Percentiles rank a stretch among this genome's conserved stretches.
phyloP scores from a whole-genome alignment of 2,113 vertebrate species.

The Coregonus clupeaformis region DNA sequence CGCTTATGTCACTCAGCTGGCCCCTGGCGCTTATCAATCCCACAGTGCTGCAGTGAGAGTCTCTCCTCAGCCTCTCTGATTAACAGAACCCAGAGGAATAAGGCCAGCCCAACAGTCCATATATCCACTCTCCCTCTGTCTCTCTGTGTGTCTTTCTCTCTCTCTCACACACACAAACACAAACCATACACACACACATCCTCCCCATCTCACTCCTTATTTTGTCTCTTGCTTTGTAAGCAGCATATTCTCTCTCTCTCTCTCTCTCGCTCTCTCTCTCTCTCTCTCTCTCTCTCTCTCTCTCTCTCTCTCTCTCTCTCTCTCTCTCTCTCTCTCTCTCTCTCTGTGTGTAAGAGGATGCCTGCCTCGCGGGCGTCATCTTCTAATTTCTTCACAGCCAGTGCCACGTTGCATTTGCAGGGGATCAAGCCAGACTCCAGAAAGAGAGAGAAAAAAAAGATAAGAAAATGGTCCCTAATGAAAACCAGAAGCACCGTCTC shows the following conservation, averaged over 20 bases:
- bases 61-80: conserved; percentile 9
- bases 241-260: not conserved
- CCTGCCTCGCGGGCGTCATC: conserved; percentile 75
- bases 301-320: conserved; percentile 7
- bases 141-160: not conserved
- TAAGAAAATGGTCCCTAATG: conserved; percentile 94
- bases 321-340: conserved; percentile 1
- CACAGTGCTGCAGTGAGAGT: no score
- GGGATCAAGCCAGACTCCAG: conserved; percentile 83
- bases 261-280: no score
- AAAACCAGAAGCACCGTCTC: conserved; percentile 86
- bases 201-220: conserved; percentile 2
- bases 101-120: no score
- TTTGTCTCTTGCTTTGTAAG: conserved; percentile 17
- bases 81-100: no score
- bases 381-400: conserved; percentile 74
- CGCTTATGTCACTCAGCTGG: no score
- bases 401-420: conserved; percentile 86
- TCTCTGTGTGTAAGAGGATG: conserved; percentile 53
- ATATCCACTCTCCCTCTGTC: not conserved
- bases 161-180: not conserved
- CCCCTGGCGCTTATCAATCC: no score
- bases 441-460: conserved; percentile 81
- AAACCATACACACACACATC: conserved; percentile 1
- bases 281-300: conserved; percentile 1